Percentiles rank a stretch among this genome's conserved stretches.
Evolutionary conservation across 2,113 vertebrate species (phyloP).

Genomic region (Hystrix cristata): DNA sequence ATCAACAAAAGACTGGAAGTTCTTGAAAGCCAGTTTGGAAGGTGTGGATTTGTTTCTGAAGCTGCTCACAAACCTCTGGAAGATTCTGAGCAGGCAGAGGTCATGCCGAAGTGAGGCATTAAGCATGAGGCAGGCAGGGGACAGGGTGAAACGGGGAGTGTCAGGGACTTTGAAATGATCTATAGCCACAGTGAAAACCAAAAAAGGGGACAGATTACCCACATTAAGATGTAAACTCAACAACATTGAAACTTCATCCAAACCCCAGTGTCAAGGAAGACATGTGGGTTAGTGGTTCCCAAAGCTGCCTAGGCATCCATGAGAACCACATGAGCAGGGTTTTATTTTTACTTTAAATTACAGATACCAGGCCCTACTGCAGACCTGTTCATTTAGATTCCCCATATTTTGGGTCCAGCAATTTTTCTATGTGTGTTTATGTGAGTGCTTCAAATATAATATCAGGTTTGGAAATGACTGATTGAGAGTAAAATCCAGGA

Average conservation of each 20-base stretch:
- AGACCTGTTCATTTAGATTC: not conserved
- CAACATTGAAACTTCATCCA: fast-evolving
- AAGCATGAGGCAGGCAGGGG: not conserved
- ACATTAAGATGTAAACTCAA: fast-evolving
- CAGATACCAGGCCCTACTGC: not conserved
- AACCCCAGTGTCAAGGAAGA: not conserved
- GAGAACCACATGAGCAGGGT: not conserved
- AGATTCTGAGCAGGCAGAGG: not conserved
- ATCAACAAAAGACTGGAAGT: not conserved
- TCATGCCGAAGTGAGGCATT: fast-evolving
- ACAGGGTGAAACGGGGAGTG: not conserved
- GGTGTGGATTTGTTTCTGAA: not conserved
- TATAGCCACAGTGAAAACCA: fast-evolving
- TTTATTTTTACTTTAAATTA: not conserved
- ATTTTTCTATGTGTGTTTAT: too few species aligned
- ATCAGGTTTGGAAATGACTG: not conserved
- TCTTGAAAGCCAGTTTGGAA: not conserved
- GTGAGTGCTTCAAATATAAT: not conserved
- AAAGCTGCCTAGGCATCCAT: too few species aligned
- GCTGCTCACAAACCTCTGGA: not conserved
- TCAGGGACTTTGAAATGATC: not conserved
- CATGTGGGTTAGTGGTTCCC: not conserved
- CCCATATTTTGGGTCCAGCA: not conserved
- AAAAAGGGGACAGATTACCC: not conserved
- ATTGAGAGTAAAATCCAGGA: not conserved